A percentile compares a stretch with the other conserved stretches of the same genome.
phyloP scores from a whole-genome alignment of 2,113 vertebrate genomes.

The Urocitellus parryii region DNA sequence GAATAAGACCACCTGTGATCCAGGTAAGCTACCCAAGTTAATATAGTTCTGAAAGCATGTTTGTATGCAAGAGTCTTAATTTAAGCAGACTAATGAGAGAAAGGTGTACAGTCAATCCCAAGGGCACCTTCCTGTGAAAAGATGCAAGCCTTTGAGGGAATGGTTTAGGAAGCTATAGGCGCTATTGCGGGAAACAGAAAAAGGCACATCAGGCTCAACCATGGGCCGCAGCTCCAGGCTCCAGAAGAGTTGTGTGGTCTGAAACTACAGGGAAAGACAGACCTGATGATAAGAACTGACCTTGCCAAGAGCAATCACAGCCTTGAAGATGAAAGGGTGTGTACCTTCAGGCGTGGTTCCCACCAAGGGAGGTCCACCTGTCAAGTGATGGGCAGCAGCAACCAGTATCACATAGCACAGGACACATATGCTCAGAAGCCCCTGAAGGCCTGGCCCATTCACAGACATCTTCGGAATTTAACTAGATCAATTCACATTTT shows the following conservation, averaged over 20 bases:
- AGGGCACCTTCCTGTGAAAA: not conserved
- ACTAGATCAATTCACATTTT: too few relatives aligned
- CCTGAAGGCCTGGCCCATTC: not conserved
- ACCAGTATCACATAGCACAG: not conserved
- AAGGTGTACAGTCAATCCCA: not conserved
- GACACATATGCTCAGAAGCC: not conserved
- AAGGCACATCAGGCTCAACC: fast-evolving
- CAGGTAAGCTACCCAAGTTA: not conserved
- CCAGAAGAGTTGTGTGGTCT: not conserved
- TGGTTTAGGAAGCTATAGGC: too few relatives aligned
- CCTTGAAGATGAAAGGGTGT: not conserved
- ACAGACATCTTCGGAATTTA: not conserved
- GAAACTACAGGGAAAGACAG: not conserved
- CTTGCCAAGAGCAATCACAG: not conserved
- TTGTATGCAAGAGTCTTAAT: not conserved
- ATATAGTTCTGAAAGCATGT: not conserved
- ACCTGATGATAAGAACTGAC: not conserved
- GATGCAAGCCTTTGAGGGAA: not conserved
- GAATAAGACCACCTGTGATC: not conserved
- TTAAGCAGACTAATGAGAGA: not conserved
- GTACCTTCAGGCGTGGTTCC: not conserved
- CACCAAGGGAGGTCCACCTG: not conserved
- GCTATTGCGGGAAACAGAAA: not conserved
- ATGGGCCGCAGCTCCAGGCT: not conserved
- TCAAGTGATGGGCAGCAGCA: not conserved